Base-by-base conservation (phyloP, 2,113 vertebrate species). In the Tragulus kanchil region DNA sequence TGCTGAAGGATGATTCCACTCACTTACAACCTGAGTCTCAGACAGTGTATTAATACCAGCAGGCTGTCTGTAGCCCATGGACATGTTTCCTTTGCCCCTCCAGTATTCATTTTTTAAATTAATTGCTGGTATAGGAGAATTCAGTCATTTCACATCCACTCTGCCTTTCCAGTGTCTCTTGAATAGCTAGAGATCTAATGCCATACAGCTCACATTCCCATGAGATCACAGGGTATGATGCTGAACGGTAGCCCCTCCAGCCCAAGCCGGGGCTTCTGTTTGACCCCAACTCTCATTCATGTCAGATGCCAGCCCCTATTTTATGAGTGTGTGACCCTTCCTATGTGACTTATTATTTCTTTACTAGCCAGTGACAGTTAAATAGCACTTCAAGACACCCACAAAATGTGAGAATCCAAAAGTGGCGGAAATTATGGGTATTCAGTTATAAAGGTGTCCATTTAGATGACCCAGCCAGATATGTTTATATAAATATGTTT, bases 171-270 rank as follows among this genome's bases (percentile, higher is more conserved):
- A 31, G 16, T 67, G 67, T 54, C 77, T 54, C 59, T 48, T 91
- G 9, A 81, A 73, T 64, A 90, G 16, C 23, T n/a, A 36, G 15
- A 50, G 31, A 89, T 56, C 3, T 6, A 86, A 16, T 5, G 50
- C n/a, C 25, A 11, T 0, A 1, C 23, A 5, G 42, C 16, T 31
- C 23, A 21, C 31, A 9, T 67, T 67, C 52, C n/a, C 28, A 6
- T 31, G 10, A 42, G 36, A 31, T 42, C 31, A 23, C 42, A 52
- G 31, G 12, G 42, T 26, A 28, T 42, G 36, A 23, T n/a, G 48
- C 73, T 50, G 82, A 56, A 62, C 6, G 19, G 50, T 8, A 50
- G 23, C 10, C 42, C 50, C n/a, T 58, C 6, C 11, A 15, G 5
- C 64, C 58, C 23, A 62, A 84, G 42, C 15, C 19, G 8, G 25